Evolutionary conservation across 2,113 vertebrate genomes (phyloP), one percentile per base, ranked within the genome.

Genomic region (Panthera tigris): DNA sequence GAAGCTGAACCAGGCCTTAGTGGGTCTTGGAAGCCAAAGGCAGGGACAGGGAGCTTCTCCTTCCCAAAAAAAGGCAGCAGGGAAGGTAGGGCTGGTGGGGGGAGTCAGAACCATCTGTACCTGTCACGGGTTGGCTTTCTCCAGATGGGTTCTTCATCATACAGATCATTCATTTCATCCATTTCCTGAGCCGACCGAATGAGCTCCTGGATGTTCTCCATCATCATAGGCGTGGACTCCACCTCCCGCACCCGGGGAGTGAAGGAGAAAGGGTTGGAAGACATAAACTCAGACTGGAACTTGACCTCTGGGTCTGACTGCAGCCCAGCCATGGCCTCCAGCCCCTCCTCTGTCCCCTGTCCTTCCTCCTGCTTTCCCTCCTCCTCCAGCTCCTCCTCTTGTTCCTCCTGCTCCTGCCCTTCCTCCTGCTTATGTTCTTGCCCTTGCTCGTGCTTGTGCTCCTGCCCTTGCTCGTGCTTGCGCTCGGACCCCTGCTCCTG

Each of bases 121-220:
- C 98, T 95, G 92, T 94, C 96, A 4, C 81, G 33, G 55, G 31
- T 92, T 27, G 81, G 90, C 36, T 31, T 88, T 82, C 19, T 96
- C 96, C 69, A 83, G 66, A 23, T 66, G 55, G 61, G 14, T 3
- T 91, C 78, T 23, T 96, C 94, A 1, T 95, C 61, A 5, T 81
- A 81, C 0, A 63, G 18, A 0, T 83, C 82, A 31, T 57, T 89
- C 63, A 57, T 33, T 36, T 84, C 84, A 36, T 94, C 96, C 78
- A 95, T 88, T 41, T 97, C 68, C 68, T 97, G 95, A 29, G 78
- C 85, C 1, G 95, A 93, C 1, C 7, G 95, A 25, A 97, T 94
- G 74, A 98, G 93, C 66, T 98, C 95, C 92, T 97, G 97, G 90
- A 98, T 94, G 19, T 96, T 95, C 57, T 98, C 95, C 33, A 97